phyloP scores from a whole-genome alignment of 2,888 invertebrate species.

The Magallana nippona region DNA sequence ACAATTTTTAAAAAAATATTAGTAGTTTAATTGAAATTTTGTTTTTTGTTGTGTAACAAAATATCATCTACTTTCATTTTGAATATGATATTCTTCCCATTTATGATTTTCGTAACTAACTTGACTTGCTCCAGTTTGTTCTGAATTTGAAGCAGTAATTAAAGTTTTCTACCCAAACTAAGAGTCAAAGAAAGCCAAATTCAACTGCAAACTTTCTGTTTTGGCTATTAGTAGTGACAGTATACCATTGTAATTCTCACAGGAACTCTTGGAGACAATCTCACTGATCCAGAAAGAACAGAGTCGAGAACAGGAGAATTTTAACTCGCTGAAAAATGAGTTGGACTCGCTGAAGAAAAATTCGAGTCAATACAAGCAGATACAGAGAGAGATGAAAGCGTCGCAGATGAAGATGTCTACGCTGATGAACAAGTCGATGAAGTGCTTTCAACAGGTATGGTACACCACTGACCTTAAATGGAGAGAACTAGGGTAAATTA shows the following conservation, averaged over 20 bases:
- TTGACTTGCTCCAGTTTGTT: too few species aligned
- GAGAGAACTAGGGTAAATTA: too few species aligned
- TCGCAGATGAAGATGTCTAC: constrained; percentile 78
- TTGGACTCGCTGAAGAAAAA: constrained; percentile 71
- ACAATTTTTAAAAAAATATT: too few species aligned
- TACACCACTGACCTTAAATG: background rate
- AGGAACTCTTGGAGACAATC: constrained; percentile 78
- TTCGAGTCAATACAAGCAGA: constrained; percentile 75
- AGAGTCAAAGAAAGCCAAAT: too few species aligned
- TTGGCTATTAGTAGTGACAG: background rate
- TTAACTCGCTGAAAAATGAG: constrained; percentile 76
- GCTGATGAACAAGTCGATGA: constrained; percentile 80
- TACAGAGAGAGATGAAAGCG: constrained; percentile 77
- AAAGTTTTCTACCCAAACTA: too few species aligned
- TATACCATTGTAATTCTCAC: constrained; percentile 47
- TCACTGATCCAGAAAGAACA: constrained; percentile 79
- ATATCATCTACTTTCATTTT: too few species aligned
- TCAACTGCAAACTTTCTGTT: too few species aligned
- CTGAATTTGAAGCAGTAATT: too few species aligned
- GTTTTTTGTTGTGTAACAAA: too few species aligned
- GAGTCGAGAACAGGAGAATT: constrained; percentile 79
- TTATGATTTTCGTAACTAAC: too few species aligned
- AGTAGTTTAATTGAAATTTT: too few species aligned
- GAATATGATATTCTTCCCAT: too few species aligned
- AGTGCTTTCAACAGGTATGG: constrained; percentile 80